Evolutionary conservation across 2,888 invertebrate genomes (phyloP), one percentile per base, ranked within the genome.

Genomic region (Thymelicus acteon): DNA sequence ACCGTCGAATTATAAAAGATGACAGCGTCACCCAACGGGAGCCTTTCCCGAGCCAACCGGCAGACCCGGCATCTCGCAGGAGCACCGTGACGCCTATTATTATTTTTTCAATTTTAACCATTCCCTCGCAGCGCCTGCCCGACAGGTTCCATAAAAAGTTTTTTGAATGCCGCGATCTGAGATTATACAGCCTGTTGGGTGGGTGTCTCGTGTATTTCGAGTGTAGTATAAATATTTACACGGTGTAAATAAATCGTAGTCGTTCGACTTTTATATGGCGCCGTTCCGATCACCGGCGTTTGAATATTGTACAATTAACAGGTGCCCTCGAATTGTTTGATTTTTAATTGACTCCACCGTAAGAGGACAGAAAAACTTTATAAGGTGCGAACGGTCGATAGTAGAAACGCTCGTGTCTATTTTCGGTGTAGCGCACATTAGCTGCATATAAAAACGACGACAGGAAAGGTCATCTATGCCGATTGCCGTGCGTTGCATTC

Each of bases 191-290:
- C 71, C 39, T 67, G 69, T 61, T 15, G 40, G 49, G 24, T 52
- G 71, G 73, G 67, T 52, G 52, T 19, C 73, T 65, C 68, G 65
- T 67, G 65, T 19, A 65, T 65, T 66, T 60, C 62, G 70, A 67
- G 61, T 61, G 77, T 76, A 76, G 81, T 82, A 81, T 84, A 86
- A 92, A 91, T 88, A 86, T 91, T 87, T 83, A 88, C 85, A 78
- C 76, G 79, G 82, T 76, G 80, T 81, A 78, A 74, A 75, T 75
- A 78, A 79, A 80, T 78, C 72, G 73, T 76, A 75, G 76, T 77
- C 81, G 82, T 83, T 83, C 75, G 81, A 83, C 82, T 79, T 82
- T 87, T 90, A 89, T 90, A 90, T 86, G 85, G 77, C 76, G 77
- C 79, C 82, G 82, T 84, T 81, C 83, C 79, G 77, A 78, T 78